Conservation (phyloP, 2,888 invertebrate species). For the Pammene aurita region DNA sequence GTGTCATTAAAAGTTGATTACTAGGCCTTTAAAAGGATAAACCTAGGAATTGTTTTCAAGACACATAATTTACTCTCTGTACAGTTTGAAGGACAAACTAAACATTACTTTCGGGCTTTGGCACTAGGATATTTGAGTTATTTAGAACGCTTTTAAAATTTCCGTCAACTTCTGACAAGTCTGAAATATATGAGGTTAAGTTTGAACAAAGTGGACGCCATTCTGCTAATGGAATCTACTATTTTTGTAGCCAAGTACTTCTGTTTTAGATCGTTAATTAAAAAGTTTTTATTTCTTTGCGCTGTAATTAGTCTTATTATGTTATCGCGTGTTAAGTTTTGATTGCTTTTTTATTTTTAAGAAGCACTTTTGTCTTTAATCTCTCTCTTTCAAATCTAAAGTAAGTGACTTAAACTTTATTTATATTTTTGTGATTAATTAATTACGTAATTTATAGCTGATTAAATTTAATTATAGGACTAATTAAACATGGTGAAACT, state of each 20-base stretch:
- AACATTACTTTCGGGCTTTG: too few relatives aligned
- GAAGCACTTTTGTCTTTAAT: not conserved
- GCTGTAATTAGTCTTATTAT: not conserved
- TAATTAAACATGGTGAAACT: too few relatives aligned
- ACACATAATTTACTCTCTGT: too few relatives aligned
- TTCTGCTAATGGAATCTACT: conserved; percentile 18
- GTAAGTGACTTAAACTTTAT: too few relatives aligned
- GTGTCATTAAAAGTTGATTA: too few relatives aligned
- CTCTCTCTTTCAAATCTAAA: too few relatives aligned
- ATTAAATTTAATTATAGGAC: too few relatives aligned
- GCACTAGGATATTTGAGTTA: conserved; percentile 7
- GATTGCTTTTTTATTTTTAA: not conserved
- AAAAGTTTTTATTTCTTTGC: conserved; percentile 2
- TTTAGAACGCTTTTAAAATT: conserved; percentile 10
- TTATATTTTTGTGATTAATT: too few relatives aligned
- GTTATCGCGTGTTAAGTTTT: conserved; percentile 7
- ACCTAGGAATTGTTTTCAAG: too few relatives aligned
- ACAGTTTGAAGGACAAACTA: too few relatives aligned
- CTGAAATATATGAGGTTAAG: conserved; percentile 17
- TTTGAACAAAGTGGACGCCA: conserved; percentile 14
- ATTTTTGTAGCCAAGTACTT: not conserved
- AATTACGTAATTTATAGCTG: too few relatives aligned
- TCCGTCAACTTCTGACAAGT: not conserved
- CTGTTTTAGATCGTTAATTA: not conserved
- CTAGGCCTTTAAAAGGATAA: too few relatives aligned